Evolutionary conservation across 2,888 invertebrate species (phyloP).

Genomic region (Clunio marinus): DNA sequence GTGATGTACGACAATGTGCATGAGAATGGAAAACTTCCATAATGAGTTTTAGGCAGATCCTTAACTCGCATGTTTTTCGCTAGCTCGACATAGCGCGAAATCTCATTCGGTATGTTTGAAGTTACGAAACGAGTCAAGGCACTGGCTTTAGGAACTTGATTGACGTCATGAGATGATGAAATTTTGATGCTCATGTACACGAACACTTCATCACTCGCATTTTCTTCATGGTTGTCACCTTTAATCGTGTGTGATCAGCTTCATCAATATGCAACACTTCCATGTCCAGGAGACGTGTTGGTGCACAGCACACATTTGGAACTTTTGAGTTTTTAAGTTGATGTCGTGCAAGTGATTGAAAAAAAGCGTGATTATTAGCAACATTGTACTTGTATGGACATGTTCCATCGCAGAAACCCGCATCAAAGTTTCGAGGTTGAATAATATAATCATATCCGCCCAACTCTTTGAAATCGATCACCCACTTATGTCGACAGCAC

Average conservation of each 20-base stretch:
- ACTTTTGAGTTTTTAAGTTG: conserved; percentile 10
- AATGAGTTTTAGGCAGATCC: too few relatives aligned
- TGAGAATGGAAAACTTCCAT: too few relatives aligned
- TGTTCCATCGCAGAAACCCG: conserved; percentile 65
- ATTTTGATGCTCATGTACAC: conserved; percentile 57
- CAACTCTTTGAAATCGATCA: conserved; percentile 62
- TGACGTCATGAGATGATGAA: too few relatives aligned
- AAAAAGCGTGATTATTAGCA: conserved; percentile 31
- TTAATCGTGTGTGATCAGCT: conserved; percentile 58
- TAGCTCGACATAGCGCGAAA: too few relatives aligned
- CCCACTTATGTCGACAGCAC: conserved; percentile 65
- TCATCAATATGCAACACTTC: conserved; percentile 64
- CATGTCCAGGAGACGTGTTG: conserved; percentile 61
- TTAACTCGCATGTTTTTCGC: too few relatives aligned
- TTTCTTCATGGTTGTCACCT: conserved; percentile 65
- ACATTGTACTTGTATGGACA: conserved; percentile 52
- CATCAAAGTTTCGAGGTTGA: conserved; percentile 66
- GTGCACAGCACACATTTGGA: conserved; percentile 58
- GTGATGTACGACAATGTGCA: too few relatives aligned
- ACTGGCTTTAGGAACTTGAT: too few relatives aligned
- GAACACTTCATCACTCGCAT: conserved; percentile 69
- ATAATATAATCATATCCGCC: conserved; percentile 62
- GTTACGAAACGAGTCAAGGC: too few relatives aligned
- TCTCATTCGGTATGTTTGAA: too few relatives aligned
- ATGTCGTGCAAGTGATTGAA: conserved; percentile 34